Base-by-base conservation (phyloP, 2,888 invertebrate genomes). In the Junonia oenone region DNA sequence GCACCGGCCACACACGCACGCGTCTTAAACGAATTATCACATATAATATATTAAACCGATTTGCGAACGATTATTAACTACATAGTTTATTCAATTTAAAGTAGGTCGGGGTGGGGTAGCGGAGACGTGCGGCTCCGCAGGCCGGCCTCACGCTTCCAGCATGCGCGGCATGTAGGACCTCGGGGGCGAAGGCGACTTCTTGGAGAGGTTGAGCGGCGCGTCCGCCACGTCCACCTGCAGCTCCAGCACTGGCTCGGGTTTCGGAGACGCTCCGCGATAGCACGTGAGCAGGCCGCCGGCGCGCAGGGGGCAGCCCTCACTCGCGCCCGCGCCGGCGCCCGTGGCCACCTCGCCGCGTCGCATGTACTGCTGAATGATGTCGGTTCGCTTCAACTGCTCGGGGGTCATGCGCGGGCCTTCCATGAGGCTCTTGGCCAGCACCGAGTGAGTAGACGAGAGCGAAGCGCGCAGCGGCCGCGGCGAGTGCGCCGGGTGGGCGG, bases 371-470 rank as follows among this genome's bases (percentile, higher is more conserved):
- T 97, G 97, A 76, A 98, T 96, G 73, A 97, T 95, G 83, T 98
- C 97, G 31, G 96, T 96, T 73, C 97, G 94, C 82, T 97, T 97
- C 85, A 96, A 92, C 89, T 97, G 97, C 83, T 97, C 97, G 50
- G 97, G 96, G 40, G 96, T 97, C 96, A 97, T 97, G 68, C 96
- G 92, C 6, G 97, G 97, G n/a, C 96, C 96, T 75, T 96, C 97
- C 95, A 97, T 97, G 63, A 98, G 86, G 58, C 96, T 96, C 78
- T 96, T 96, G 66, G 97, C 97, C 63, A 98, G 89, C 69, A 97
- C 97, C 35, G 96, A 97, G 88, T 97, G 97, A 58, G 96, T 96
- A 72, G 95, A 95, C 65, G 96, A 96, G 54, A 97, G 88, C 45
- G 95, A 92, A 27, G 90, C 80, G 71, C 85, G 88, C 79, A 81